These are phyloP conservation scores for Sphyrna mokarran DNA, from an alignment of 2,113 vertebrate genomes.

Conservation along the genomic window DNA sequence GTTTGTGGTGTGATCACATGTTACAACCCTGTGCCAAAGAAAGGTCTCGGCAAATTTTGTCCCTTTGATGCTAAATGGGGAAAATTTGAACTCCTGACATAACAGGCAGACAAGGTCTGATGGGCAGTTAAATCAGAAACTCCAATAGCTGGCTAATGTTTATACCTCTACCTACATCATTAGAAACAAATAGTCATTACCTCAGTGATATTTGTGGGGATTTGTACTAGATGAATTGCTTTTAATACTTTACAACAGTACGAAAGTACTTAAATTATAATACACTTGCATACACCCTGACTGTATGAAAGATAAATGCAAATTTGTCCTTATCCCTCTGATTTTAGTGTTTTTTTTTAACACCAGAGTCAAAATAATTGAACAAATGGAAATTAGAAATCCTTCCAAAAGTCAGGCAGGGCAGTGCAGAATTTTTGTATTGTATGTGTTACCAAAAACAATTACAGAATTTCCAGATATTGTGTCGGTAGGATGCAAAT, in stretches of 20 bases:
- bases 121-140: not conserved
- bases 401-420: not conserved
- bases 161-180: not conserved
- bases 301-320: not conserved
- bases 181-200: not conserved
- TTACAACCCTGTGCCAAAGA: not conserved
- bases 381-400: not conserved
- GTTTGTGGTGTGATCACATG: not conserved
- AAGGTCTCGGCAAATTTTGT: not conserved
- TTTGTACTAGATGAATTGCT: not conserved
- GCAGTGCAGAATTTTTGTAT: not conserved
- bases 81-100: not conserved
- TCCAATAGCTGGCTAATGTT: not conserved
- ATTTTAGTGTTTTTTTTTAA: not conserved
- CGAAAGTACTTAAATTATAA: not conserved
- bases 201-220: not conserved
- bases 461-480: constrained; percentile 30
- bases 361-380: not conserved
- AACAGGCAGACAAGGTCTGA: not conserved
- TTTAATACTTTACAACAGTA: not conserved
- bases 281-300: not conserved
- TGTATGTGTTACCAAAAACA: constrained; percentile 11
- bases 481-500: not conserved
- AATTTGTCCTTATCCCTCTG: not conserved
- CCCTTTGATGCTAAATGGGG: not conserved